A percentile compares a stretch with the other conserved stretches of the same genome.
Conservation (phyloP, 2,797 vertebrate genomes). For the Syncerus caffer region DNA sequence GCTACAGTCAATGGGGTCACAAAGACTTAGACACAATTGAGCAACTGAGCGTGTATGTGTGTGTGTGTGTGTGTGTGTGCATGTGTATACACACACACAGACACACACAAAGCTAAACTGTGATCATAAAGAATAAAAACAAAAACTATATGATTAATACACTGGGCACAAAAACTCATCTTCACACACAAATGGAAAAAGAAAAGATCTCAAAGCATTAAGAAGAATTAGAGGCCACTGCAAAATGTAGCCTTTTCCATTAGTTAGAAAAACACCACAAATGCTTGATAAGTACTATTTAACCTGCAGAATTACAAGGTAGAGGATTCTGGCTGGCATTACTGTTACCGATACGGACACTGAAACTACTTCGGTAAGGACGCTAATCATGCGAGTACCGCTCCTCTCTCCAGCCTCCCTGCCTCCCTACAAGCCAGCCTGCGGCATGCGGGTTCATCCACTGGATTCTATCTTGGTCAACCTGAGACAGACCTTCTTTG, state of each 20-base stretch:
- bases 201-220: background rate
- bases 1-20: background rate
- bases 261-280: background rate
- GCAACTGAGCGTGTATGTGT: background rate
- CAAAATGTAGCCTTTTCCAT: background rate
- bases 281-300: background rate
- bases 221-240: background rate
- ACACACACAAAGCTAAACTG: background rate
- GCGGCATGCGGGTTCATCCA: background rate
- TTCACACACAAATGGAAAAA: background rate
- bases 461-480: conserved; percentile 49
- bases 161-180: conserved; percentile 16
- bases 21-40: background rate
- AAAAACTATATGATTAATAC: background rate
- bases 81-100: background rate
- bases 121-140: conserved; percentile 37
- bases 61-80: no score
- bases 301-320: background rate
- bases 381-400: background rate
- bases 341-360: background rate
- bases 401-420: rapidly evolving
- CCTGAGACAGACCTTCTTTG: conserved; percentile 44
- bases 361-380: background rate
- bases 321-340: background rate
- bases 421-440: background rate